Percentiles rank a stretch among this genome's conserved stretches.
These are phyloP conservation scores for Thymallus thymallus DNA, from an alignment of 2,113 vertebrate species.

Conservation along the genomic window DNA sequence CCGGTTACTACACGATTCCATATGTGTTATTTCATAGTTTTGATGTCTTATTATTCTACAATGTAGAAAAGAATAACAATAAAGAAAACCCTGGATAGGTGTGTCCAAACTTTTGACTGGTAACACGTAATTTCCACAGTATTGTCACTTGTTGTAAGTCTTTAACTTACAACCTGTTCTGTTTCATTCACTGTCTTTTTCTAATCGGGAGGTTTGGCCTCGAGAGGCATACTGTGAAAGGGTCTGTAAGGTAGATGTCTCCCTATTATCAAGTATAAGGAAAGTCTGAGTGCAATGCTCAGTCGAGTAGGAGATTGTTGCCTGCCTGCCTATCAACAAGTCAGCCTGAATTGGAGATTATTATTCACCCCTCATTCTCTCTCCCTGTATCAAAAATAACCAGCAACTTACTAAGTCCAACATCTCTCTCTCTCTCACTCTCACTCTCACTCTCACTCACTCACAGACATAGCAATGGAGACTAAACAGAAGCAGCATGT, in stretches of 20 bases:
- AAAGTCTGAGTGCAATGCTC: not conserved
- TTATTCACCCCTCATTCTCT: not conserved
- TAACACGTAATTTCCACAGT: slow-evolving; percentile 11
- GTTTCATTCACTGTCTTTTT: slow-evolving; percentile 52
- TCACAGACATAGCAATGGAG: not conserved
- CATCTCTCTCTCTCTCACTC: too few species aligned
- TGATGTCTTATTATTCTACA: too few species aligned
- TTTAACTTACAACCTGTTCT: slow-evolving; percentile 55
- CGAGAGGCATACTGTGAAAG: slow-evolving; percentile 72
- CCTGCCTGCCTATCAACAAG: not conserved
- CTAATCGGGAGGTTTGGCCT: slow-evolving; percentile 67
- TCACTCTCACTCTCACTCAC: too few species aligned
- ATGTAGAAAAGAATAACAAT: too few species aligned
- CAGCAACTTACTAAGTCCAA: not conserved
- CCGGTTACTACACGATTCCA: too few species aligned
- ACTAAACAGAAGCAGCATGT: too few species aligned
- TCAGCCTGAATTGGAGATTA: not conserved
- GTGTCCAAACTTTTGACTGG: too few species aligned
- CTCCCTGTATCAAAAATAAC: not conserved
- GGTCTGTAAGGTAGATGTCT: slow-evolving; percentile 73
- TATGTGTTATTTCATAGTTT: too few species aligned
- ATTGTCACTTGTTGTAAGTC: not conserved
- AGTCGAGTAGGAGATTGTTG: not conserved
- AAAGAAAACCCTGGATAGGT: too few species aligned
- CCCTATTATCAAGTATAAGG: slow-evolving; percentile 2